phyloP scores from a whole-genome alignment of 2,113 vertebrate species.

The Carollia perspicillata region DNA sequence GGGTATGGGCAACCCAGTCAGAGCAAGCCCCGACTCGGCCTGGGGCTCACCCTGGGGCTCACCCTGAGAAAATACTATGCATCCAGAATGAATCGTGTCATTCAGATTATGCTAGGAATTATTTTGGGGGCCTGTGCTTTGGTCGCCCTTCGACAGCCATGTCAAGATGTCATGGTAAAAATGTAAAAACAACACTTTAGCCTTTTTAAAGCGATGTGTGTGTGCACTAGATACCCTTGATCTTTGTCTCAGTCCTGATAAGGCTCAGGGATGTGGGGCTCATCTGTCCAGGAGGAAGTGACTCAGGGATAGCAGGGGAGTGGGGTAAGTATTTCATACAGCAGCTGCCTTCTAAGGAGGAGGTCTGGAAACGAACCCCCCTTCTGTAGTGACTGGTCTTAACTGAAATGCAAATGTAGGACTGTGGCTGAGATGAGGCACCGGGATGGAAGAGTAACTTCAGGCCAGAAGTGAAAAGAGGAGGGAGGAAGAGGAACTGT shows the following conservation, averaged over 20 bases:
- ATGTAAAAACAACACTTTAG: background rate
- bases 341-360: background rate
- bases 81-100: background rate
- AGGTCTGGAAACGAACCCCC: background rate
- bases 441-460: background rate
- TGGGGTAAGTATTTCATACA: background rate
- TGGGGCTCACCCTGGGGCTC: background rate
- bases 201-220: background rate
- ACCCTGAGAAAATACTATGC: background rate
- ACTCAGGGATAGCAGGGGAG: background rate
- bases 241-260: background rate
- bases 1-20: accelerated
- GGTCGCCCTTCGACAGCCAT: background rate
- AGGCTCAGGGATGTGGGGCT: background rate
- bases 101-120: background rate
- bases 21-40: background rate
- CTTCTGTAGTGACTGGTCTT: background rate
- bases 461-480: background rate
- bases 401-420: background rate
- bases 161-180: background rate
- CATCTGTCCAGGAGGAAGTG: background rate
- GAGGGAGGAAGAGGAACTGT: background rate
- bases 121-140: background rate
- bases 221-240: background rate
- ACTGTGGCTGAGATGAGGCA: background rate